Evolutionary conservation across 2,888 invertebrate species (phyloP), one percentile per base, ranked within the genome.

Genomic region (Gari tellinella): DNA sequence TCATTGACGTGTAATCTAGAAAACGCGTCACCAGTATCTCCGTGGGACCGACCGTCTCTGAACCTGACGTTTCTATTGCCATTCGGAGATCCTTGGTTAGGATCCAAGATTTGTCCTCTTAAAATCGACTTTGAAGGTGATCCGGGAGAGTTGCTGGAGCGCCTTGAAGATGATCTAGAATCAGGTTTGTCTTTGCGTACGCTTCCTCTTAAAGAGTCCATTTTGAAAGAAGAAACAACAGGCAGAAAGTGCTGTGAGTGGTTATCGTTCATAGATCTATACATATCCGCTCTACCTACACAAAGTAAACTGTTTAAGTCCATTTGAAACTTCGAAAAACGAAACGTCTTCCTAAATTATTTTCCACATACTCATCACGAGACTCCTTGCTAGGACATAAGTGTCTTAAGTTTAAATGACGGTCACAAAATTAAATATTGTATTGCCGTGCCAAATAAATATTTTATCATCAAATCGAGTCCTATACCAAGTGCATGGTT

Each of bases 1-100:
- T 65, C 46, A 53, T 74, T 74, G 1, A 74, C 61, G 43, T 74
- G 74, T 7, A 74, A 38, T 56, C 65, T 68, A 1, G 67, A 37
- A 48, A 46, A 67, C 43, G 61, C 52, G n/a, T 17, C 14, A 26
- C 43, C 45, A 26, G 60, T 43, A 8, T 64, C 49, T 2, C 57
- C 61, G 17, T 37, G 45, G 1, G 52, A 52, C 0, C 57, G 63
- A 15, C 58, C 61, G 23, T 69, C 69, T 14, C 53, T 55, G 25
- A 74, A 74, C 19, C 74, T 48, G 2, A 74, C 74, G 51, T 41
- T 74, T 17, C 74, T 48, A 1, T 46, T n/a, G 31, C 68, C 64
- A 5, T 60, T 55, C 26, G 73, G 73, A 14, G 73, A 74, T 21
- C 74, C 55, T 21, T 57, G 61, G 31, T 68, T 64, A 5, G 74